A percentile compares a stretch with the other conserved stretches of the same genome.
phyloP scores from a whole-genome alignment of 2,888 invertebrate genomes.

The Eristalis tenax region DNA sequence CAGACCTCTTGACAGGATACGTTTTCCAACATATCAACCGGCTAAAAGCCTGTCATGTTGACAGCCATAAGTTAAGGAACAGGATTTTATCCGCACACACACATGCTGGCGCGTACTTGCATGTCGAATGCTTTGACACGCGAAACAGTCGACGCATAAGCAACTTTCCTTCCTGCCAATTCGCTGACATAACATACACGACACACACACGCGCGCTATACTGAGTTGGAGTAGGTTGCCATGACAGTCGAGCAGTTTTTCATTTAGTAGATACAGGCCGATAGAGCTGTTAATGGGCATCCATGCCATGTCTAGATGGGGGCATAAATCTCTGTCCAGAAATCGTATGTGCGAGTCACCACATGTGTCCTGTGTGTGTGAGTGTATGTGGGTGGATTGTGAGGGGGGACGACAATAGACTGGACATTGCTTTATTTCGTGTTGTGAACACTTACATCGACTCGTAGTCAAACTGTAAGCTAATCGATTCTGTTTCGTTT shows the following conservation, averaged over 20 bases:
- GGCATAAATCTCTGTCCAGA: background rate
- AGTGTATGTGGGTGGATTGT: background rate
- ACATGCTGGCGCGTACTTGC: background rate
- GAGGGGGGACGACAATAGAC: background rate
- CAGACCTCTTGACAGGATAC: background rate
- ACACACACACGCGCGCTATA: background rate
- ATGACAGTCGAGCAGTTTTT: background rate
- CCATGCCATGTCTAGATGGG: background rate
- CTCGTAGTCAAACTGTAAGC: background rate
- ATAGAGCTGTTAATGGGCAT: background rate
- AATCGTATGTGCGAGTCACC: background rate
- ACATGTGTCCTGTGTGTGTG: background rate
- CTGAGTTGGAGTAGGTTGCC: background rate
- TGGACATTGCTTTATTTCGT: background rate
- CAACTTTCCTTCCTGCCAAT: slow-evolving; percentile 37
- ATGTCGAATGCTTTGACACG: slow-evolving; percentile 44
- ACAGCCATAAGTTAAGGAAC: slow-evolving; percentile 33
- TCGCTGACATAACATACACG: background rate
- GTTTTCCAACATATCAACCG: background rate
- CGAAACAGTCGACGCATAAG: slow-evolving; percentile 38
- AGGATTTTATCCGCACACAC: slow-evolving; percentile 33
- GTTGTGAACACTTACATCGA: background rate
- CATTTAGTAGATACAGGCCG: background rate
- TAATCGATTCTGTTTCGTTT: background rate
- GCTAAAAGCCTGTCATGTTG: background rate